These are phyloP conservation scores for Drosophila kepulauana DNA, from an alignment of 1,140 invertebrate species.

Conservation along the genomic window DNA sequence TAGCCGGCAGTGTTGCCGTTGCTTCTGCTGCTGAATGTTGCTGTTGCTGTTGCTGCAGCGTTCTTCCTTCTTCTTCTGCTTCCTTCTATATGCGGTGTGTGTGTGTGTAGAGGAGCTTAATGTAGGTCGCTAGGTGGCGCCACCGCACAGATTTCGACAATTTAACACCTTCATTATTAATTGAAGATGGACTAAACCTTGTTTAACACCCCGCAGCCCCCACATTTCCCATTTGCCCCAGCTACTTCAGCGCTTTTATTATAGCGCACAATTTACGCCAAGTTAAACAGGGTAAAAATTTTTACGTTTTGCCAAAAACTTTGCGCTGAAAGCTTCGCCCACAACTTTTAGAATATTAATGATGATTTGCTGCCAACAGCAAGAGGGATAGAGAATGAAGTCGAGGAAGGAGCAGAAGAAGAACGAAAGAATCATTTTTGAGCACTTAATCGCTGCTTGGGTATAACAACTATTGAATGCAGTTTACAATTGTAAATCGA, in stretches of 20 bases:
- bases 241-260: conserved; percentile 47
- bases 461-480: conserved; percentile 12
- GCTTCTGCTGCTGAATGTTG: conserved; percentile 7
- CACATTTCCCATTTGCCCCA: conserved; percentile 7
- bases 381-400: background rate
- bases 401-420: background rate
- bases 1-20: conserved; percentile 59
- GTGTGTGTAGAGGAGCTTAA: conserved; percentile 27
- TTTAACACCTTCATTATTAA: conserved; percentile 83
- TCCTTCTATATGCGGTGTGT: conserved; percentile 12
- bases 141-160: conserved; percentile 77
- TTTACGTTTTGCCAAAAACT: conserved; percentile 60
- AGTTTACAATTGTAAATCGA: background rate
- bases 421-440: background rate
- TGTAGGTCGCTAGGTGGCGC: conserved; percentile 70
- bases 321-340: conserved; percentile 68
- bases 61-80: conserved; percentile 23
- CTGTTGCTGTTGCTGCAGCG: conserved; percentile 37
- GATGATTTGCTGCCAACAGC: conserved; percentile 60
- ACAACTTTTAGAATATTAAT: conserved; percentile 82
- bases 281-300: conserved; percentile 62
- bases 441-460: background rate
- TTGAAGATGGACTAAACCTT: conserved; percentile 71
- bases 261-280: conserved; percentile 57
- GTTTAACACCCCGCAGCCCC: conserved; percentile 4